Percentiles rank a stretch among this genome's conserved stretches.
These are phyloP conservation scores for Daktulosphaira vitifoliae DNA, from an alignment of 1,140 invertebrate species.

Conservation along the genomic window DNA sequence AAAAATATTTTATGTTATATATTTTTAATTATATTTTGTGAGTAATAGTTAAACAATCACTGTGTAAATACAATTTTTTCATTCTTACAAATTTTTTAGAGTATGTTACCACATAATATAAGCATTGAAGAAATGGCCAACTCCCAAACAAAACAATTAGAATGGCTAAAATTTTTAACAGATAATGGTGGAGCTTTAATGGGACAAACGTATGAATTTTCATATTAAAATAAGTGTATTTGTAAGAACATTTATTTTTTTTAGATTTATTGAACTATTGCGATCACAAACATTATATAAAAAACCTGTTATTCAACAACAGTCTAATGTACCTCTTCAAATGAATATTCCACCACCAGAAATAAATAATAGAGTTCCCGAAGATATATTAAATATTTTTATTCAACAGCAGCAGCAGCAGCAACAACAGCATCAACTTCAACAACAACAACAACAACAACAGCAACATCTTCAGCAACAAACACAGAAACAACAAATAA, in stretches of 20 bases:
- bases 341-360: conserved; percentile 27
- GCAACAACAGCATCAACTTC: neutral
- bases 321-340: conserved; percentile 13
- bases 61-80: no score
- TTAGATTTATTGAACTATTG: conserved; percentile 22
- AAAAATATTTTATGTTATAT: no score
- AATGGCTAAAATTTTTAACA: conserved; percentile 45
- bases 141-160: conserved; percentile 39
- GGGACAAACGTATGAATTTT: conserved; percentile 28
- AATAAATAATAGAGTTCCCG: conserved; percentile 17
- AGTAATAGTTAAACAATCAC: no score
- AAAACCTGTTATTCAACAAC: conserved; percentile 16
- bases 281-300: conserved; percentile 1
- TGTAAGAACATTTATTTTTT: neutral
- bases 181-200: conserved; percentile 41
- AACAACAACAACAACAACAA: no score
- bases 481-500: conserved; percentile 24
- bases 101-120: conserved; percentile 43
- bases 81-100: conserved; percentile 41
- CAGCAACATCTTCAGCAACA: neutral
- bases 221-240: neutral
- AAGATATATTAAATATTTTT: conserved; percentile 22
- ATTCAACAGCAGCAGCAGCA: conserved; percentile 24
- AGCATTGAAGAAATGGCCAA: conserved; percentile 43
- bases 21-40: no score